phyloP scores from a whole-genome alignment of 2,888 invertebrate species.

The Spicauda simplicius region DNA sequence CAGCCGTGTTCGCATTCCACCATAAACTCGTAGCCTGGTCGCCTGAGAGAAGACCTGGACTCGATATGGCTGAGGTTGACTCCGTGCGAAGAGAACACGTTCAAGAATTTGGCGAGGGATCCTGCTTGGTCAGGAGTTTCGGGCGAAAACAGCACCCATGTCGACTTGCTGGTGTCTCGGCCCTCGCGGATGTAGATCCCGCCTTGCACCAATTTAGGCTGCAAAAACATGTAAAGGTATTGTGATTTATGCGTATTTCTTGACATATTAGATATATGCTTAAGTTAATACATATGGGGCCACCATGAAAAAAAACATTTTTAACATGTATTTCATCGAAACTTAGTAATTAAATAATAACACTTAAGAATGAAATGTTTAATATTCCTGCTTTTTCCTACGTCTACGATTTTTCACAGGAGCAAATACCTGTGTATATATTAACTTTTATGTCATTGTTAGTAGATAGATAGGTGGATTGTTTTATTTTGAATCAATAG shows the following conservation, averaged over 20 bases:
- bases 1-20: conserved; percentile 93
- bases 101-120: conserved; percentile 93
- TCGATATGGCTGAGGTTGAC: conserved; percentile 97
- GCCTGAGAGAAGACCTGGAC: conserved; percentile 93
- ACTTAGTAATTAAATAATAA: too few species aligned
- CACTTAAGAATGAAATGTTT: too few species aligned
- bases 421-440: too few species aligned
- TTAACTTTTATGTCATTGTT: too few species aligned
- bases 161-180: conserved; percentile 89
- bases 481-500: neutral
- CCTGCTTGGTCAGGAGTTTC: conserved; percentile 92
- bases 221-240: conserved; percentile 43
- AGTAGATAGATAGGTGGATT: too few species aligned
- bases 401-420: too few species aligned
- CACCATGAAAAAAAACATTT: too few species aligned
- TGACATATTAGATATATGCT: too few species aligned
- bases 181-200: conserved; percentile 94
- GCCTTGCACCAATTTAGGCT: conserved; percentile 93
- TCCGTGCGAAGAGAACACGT: conserved; percentile 92
- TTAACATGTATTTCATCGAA: too few species aligned
- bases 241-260: too few species aligned
- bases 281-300: too few species aligned
- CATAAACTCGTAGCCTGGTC: conserved; percentile 96
- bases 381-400: too few species aligned
- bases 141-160: conserved; percentile 94